A percentile compares a stretch with the other conserved stretches of the same genome.
These are phyloP conservation scores for Chrysogorgia sp. DNA, from an alignment of 92 coral and sea anemone species.

Conservation along the genomic window DNA sequence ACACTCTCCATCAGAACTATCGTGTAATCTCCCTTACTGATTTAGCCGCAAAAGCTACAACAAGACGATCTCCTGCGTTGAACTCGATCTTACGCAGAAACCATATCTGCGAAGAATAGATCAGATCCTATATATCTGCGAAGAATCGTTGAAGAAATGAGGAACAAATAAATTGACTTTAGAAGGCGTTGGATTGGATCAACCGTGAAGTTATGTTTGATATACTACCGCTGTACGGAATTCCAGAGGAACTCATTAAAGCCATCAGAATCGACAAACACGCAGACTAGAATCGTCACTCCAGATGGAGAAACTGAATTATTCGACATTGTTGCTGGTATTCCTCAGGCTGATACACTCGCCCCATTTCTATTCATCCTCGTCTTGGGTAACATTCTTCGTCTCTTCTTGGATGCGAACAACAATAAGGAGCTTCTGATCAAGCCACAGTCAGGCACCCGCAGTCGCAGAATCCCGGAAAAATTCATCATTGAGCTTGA, in stretches of 20 bases:
- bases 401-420: too few species aligned
- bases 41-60: conserved; percentile 5
- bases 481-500: not conserved
- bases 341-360: conserved; percentile 12
- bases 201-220: conserved; percentile 22
- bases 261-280: conserved; percentile 1
- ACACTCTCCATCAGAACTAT: conserved; percentile 1
- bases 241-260: not conserved
- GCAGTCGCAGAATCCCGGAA: not conserved
- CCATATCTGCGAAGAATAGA: too few species aligned
- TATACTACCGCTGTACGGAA: not conserved
- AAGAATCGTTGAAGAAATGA: too few species aligned
- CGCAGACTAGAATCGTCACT: not conserved
- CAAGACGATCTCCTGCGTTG: too few species aligned
- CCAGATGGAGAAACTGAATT: conserved; percentile 13
- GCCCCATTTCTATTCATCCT: not conserved
- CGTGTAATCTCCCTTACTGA: conserved; percentile 7
- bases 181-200: conserved; percentile 23
- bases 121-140: too few species aligned
- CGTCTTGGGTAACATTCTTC: not conserved
- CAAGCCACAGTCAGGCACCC: too few species aligned
- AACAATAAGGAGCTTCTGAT: too few species aligned
- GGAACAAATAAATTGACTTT: too few species aligned
- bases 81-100: too few species aligned
- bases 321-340: conserved; percentile 8